Evolutionary conservation across 2,888 invertebrate genomes (phyloP).

Genomic region (Nephrotoma appendiculata): DNA sequence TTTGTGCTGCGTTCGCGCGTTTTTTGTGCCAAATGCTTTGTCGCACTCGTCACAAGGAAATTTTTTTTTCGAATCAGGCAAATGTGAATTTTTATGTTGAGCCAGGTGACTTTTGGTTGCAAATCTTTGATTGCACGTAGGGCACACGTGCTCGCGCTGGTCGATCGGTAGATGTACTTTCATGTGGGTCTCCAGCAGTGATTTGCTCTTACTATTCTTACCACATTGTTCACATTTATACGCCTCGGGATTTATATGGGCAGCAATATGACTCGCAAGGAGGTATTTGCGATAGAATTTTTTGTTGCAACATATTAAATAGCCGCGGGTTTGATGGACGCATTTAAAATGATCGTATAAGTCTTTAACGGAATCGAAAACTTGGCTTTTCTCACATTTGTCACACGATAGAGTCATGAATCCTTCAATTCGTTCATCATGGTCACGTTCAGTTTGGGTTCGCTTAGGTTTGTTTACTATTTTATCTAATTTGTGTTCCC

Average conservation of each 20-base stretch:
- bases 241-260: constrained; percentile 13
- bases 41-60: constrained; percentile 13
- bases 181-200: constrained; percentile 12
- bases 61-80: constrained; percentile 12
- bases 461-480: neutral
- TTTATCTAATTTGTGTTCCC: neutral
- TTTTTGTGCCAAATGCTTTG: constrained; percentile 13
- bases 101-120: constrained; percentile 13
- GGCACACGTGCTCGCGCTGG: constrained; percentile 9
- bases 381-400: neutral
- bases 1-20: constrained; percentile 12
- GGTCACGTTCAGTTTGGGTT: neutral
- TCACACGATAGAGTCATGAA: neutral
- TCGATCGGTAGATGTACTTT: constrained; percentile 13
- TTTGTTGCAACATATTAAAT: constrained; percentile 12
- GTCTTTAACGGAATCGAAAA: constrained; percentile 11
- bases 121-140: constrained; percentile 12
- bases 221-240: constrained; percentile 11
- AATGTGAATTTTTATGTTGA: constrained; percentile 13
- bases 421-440: neutral
- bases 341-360: constrained; percentile 12
- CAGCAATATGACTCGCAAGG: constrained; percentile 12
- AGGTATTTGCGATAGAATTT: constrained; percentile 14
- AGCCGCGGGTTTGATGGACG: constrained; percentile 11
- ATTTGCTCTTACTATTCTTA: constrained; percentile 12